phyloP scores from a whole-genome alignment of 2,888 invertebrate species.

The Carcina quercana region DNA sequence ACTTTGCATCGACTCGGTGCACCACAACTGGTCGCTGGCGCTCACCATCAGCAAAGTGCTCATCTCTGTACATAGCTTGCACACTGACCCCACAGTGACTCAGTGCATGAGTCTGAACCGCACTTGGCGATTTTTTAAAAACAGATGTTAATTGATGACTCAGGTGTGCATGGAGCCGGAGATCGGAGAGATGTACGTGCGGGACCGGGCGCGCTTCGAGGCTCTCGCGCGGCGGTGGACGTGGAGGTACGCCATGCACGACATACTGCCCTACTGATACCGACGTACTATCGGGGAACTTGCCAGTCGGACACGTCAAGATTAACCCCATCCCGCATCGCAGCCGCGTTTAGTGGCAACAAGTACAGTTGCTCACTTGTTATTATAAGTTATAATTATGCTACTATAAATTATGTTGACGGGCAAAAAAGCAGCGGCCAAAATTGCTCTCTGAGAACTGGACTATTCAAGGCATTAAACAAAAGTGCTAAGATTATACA shows the following conservation, averaged over 20 bases:
- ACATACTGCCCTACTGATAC: slow-evolving; percentile 60
- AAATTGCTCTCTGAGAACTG: no score
- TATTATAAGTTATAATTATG: no score
- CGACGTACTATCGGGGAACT: neutral
- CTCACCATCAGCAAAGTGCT: slow-evolving; percentile 92
- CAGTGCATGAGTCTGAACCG: no score
- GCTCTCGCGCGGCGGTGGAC: slow-evolving; percentile 90
- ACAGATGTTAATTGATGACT: no score
- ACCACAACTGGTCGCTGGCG: slow-evolving; percentile 31
- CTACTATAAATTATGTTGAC: no score
- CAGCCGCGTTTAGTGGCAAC: no score
- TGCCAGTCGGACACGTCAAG: neutral
- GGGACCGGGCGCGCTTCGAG: slow-evolving; percentile 83
- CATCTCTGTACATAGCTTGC: slow-evolving; percentile 77
- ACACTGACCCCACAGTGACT: slow-evolving; percentile 83
- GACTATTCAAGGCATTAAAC: no score
- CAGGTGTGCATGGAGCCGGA: slow-evolving; percentile 93
- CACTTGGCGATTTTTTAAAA: no score
- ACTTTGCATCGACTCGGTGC: neutral
- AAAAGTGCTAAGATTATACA: no score
- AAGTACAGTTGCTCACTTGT: no score
- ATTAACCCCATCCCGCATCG: no score
- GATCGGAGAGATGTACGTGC: slow-evolving; percentile 84
- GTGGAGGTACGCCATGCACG: slow-evolving; percentile 92
- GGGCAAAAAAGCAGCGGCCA: no score